Evolutionary conservation across 1,140 invertebrate species (phyloP).

Genomic region (Drosophila leontia): DNA sequence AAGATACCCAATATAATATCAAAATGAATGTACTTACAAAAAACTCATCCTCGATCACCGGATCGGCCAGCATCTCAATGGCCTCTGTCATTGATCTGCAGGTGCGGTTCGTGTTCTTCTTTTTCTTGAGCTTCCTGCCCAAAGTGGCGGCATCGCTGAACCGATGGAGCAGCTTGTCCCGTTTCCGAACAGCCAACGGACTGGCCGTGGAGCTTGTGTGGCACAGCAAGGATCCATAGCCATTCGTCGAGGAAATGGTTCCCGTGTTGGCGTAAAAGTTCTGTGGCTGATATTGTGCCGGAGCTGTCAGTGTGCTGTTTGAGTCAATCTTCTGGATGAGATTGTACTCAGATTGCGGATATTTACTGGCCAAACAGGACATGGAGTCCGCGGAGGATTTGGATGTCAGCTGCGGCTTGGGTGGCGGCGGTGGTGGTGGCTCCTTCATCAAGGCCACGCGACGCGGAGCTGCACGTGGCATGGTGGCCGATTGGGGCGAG

Average conservation of each 20-base stretch:
- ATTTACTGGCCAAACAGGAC: slow-evolving; percentile 71
- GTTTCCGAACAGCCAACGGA: slow-evolving; percentile 77
- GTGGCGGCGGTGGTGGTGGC: slow-evolving; percentile 81
- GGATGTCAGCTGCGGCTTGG: slow-evolving; percentile 70
- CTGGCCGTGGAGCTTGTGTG: slow-evolving; percentile 76
- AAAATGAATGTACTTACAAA: slow-evolving; percentile 74
- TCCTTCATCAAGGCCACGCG: slow-evolving; percentile 81
- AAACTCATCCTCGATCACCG: slow-evolving; percentile 84
- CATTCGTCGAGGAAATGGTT: slow-evolving; percentile 67
- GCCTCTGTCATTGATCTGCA: slow-evolving; percentile 84
- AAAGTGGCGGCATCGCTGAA: slow-evolving; percentile 84
- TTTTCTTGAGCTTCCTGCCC: slow-evolving; percentile 81
- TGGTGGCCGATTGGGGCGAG: slow-evolving; percentile 64
- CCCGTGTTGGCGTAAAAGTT: slow-evolving; percentile 79
- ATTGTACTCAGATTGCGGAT: slow-evolving; percentile 83
- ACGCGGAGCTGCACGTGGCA: slow-evolving; percentile 79
- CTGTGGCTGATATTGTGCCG: slow-evolving; percentile 78
- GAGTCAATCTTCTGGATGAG: slow-evolving; percentile 82
- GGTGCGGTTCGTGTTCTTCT: slow-evolving; percentile 83
- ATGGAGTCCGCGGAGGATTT: slow-evolving; percentile 59
- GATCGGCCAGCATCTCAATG: slow-evolving; percentile 85
- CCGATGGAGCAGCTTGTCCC: slow-evolving; percentile 81
- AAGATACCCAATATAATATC: neutral
- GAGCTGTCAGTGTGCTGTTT: slow-evolving; percentile 72
- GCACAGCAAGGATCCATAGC: slow-evolving; percentile 79